Percentiles rank a stretch among this genome's conserved stretches.
Conservation (phyloP, 2,797 vertebrate genomes). For the Ctenosaura bakeri region DNA sequence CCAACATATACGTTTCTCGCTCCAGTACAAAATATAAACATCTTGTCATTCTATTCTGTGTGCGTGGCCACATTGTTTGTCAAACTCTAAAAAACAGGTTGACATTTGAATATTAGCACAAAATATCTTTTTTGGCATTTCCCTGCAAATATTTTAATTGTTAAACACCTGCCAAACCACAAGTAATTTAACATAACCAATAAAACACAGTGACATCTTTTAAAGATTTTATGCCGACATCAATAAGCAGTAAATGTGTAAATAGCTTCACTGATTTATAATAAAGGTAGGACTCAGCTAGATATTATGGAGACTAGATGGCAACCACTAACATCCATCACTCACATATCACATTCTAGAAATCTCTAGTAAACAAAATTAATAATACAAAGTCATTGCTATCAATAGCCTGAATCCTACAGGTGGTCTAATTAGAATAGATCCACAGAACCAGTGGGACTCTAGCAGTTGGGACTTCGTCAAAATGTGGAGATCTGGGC, state of each 20-base stretch:
- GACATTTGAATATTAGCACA: neutral
- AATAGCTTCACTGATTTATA: neutral
- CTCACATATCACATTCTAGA: too few species aligned
- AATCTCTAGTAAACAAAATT: neutral
- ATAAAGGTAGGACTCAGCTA: neutral
- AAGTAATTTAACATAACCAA: neutral
- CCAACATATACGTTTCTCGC: constrained; percentile 19
- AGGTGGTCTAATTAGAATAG: neutral
- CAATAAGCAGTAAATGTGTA: neutral
- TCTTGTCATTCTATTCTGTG: neutral
- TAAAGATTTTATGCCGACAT: too few species aligned
- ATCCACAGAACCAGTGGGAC: neutral
- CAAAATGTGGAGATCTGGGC: too few species aligned
- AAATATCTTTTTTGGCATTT: neutral
- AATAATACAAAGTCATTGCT: too few species aligned
- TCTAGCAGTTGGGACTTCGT: too few species aligned
- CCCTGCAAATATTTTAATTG: neutral
- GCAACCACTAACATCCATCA: neutral
- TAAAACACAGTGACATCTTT: neutral
- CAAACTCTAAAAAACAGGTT: neutral
- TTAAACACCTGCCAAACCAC: neutral
- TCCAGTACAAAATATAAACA: constrained; percentile 39
- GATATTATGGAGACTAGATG: neutral
- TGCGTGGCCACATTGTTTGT: neutral
- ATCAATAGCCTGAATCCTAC: neutral